A percentile compares a stretch with the other conserved stretches of the same genome.
Conservation (phyloP, 35 echinoderm and acorn worm species). For the Acanthaster planci region DNA sequence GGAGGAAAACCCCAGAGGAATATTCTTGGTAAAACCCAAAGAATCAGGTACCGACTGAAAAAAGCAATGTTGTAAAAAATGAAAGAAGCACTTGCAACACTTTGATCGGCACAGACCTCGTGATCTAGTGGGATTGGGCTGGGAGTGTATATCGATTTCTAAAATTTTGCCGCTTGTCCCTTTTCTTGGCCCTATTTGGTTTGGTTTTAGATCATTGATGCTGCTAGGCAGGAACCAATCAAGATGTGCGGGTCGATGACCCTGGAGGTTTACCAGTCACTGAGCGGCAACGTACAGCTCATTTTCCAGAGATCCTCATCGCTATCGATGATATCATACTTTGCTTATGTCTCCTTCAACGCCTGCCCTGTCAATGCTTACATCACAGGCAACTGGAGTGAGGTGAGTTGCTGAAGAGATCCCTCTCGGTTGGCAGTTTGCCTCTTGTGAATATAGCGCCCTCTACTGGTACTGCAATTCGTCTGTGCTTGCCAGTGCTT, state of each 20-base stretch:
- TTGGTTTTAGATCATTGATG: constrained; percentile 16
- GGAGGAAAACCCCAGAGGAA: no score
- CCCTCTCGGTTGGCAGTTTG: no score
- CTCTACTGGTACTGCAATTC: no score
- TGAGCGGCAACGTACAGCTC: not conserved
- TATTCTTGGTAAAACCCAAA: no score
- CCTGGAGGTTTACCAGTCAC: not conserved
- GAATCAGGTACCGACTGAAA: no score
- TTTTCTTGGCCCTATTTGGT: not conserved
- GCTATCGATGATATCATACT: not conserved
- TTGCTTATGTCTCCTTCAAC: not conserved
- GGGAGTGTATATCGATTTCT: no score
- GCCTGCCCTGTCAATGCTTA: constrained; percentile 6
- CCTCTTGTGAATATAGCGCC: no score
- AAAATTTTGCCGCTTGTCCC: not conserved
- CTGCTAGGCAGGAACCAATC: not conserved
- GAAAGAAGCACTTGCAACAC: no score
- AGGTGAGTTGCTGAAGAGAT: not conserved
- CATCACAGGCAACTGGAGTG: constrained; percentile 28
- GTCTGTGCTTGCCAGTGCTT: no score
- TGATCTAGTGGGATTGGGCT: no score
- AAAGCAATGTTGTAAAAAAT: no score
- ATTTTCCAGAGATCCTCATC: not conserved
- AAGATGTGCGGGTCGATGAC: not conserved
- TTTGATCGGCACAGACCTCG: no score